Percentiles rank a stretch among this genome's conserved stretches.
Conservation (phyloP, 1,140 invertebrate genomes). For the Drosophila pallidifrons region DNA sequence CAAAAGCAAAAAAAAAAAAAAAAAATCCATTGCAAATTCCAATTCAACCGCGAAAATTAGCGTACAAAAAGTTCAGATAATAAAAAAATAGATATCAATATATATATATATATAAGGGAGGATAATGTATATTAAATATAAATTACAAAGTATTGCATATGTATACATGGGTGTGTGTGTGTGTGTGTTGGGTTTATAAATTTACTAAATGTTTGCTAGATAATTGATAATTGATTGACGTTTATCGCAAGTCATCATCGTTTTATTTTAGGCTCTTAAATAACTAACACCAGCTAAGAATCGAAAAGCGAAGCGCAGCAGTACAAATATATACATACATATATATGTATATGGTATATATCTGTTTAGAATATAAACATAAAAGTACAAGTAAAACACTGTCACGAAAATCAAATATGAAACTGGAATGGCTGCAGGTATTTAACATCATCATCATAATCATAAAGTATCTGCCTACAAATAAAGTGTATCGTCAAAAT, state of each 20-base stretch:
- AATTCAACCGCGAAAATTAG: slow-evolving; percentile 57
- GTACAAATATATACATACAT: background rate
- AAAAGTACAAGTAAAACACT: background rate
- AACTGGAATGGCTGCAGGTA: slow-evolving; percentile 26
- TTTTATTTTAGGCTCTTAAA: slow-evolving; percentile 55
- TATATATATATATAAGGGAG: slow-evolving; percentile 1
- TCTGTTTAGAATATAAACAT: too few relatives aligned
- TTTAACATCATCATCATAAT: slow-evolving; percentile 1
- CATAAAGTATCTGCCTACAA: background rate
- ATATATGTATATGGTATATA: background rate
- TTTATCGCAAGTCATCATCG: slow-evolving; percentile 14
- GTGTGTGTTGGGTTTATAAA: slow-evolving; percentile 54
- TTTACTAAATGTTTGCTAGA: slow-evolving; percentile 65
- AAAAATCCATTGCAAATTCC: slow-evolving; percentile 53
- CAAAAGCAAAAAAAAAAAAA: too few relatives aligned
- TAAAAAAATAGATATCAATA: slow-evolving; percentile 1
- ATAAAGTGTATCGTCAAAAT: slow-evolving; percentile 2
- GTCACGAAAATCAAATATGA: background rate
- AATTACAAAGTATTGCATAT: slow-evolving; percentile 47
- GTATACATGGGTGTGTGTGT: slow-evolving; percentile 34
- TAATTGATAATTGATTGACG: slow-evolving; percentile 20
- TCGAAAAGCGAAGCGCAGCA: slow-evolving; percentile 15
- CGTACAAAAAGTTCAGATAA: slow-evolving; percentile 34
- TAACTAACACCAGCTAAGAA: slow-evolving; percentile 56
- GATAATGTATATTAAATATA: slow-evolving; percentile 36